Base-by-base conservation (phyloP, 1,140 invertebrate genomes). In the Temnothorax curvispinosus region DNA sequence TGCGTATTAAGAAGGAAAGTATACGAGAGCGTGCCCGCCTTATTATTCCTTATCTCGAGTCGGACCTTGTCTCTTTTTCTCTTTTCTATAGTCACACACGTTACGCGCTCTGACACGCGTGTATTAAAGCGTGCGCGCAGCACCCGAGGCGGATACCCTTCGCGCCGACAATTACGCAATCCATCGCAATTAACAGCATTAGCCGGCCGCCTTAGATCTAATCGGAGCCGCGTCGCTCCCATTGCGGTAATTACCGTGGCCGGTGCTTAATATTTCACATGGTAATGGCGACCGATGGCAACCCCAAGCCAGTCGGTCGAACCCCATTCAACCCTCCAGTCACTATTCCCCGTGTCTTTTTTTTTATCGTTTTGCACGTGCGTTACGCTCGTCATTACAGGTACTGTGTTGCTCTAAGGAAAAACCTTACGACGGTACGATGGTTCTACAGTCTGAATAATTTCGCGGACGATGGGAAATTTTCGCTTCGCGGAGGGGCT, bases 171-270 rank as follows among this genome's bases (percentile, higher is more conserved):
- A 91, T 92, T 92, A 92, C 87, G 89, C 89, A 92, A 92, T 91
- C 89, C 87, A 91, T 92, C 85, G 90, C 89, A 89, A 89, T 88
- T 92, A 92, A 91, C 85, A 74, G 87, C 85, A 91, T 86, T 91
- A 88, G 88, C 65, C 81, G 86, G 77, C 60, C 65, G 86, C 87
- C 88, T 91, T 88, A 90, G 90, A 91, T 91, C 87, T 92, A 88
- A 92, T 92, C 90, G 87, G 52, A 71, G 75, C 65, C 41, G 86
- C 75, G 60, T 86, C 86, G 87, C 84, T 89, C 65, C 85, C 69
- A 86, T 86, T 87, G 81, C 87, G 54, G 78, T 91, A 91, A 92
- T 92, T 91, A 89, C 87, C 84, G 50, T 67, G 60, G 50, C 71
- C 82, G 81, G 87, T 88, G 87, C 87, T 92, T 87, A 89, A 92